Evolutionary conservation across 2,113 vertebrate species (phyloP), one percentile per base, ranked within the genome.

Genomic region (Percina caprodes): DNA sequence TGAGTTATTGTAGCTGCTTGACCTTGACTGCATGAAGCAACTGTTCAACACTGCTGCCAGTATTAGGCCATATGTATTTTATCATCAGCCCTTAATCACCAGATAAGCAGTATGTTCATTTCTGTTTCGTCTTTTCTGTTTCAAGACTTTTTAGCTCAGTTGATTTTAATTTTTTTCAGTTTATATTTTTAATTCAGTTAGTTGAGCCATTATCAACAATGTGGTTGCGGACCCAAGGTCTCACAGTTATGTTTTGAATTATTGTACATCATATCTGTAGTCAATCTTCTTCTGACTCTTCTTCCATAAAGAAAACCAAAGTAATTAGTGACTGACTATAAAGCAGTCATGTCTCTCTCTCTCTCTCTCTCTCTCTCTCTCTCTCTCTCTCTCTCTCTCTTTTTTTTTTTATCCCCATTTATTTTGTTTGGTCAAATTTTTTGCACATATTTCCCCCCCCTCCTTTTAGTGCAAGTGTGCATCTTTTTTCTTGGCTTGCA

Each of bases 341-440:
- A 66, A 77, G n/a, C 61, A 23, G 11, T 24, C 18, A 56, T 30
- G 30, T 3, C 19, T 62, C 12, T 46, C 2, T 13, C 42, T 19
- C 1, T 74, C 16, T 15, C 12, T 70, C 24, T 73, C 39, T 68
- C 59, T 48, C 62, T 23, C 19, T 45, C 8, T 14, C 35, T 65
- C 60, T 26, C 49, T 70, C 9, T 70, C n/a, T 61, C 33, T 61
- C 30, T 46, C 42, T 18, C 42, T n/a, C 24, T 10, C 39, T 30
- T 13, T 10, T 65, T n/a, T n/a, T n/a, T n/a, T n/a, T n/a, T n/a
- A n/a, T n/a, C 54, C 46, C 56, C 16, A n/a, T 24, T 70, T n/a
- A n/a, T 48, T 87, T 48, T 81, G 30, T 85, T 86, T 66, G 78
- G 60, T 79, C 24, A 24, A 4, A 52, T 12, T 11, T 39, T 77